Conservation (phyloP, 2,797 vertebrate genomes). For the Carduelis carduelis region DNA sequence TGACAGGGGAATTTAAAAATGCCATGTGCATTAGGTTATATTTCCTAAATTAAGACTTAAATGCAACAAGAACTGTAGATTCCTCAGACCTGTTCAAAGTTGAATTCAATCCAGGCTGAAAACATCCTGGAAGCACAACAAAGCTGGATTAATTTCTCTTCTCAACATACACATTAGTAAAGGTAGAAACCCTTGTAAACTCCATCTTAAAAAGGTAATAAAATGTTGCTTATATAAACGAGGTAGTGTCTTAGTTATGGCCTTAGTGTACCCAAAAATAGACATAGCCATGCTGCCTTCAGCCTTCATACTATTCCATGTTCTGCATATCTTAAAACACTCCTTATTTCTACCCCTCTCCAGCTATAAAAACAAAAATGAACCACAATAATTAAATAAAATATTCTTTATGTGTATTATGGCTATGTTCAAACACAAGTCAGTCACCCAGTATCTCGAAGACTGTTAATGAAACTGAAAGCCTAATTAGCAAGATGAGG, state of each 20-base stretch:
- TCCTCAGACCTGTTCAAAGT: neutral
- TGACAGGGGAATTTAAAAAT: slow-evolving; percentile 1
- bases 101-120: neutral
- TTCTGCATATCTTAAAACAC: neutral
- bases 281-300: neutral
- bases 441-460: slow-evolving; percentile 16
- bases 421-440: neutral
- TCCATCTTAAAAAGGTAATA: neutral
- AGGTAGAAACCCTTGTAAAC: neutral
- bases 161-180: neutral
- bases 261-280: neutral
- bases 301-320: neutral
- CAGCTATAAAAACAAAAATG: neutral
- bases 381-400: neutral
- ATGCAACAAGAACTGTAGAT: neutral
- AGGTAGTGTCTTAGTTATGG: neutral
- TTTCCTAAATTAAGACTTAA: neutral
- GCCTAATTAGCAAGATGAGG: slow-evolving; percentile 62
- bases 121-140: neutral
- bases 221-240: neutral
- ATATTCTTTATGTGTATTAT: neutral
- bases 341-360: neutral
- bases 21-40: neutral
- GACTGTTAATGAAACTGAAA: slow-evolving; percentile 61
- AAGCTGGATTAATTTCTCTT: neutral